Conservation (phyloP, 2,797 vertebrate genomes). For the Tragelaphus oryx region DNA sequence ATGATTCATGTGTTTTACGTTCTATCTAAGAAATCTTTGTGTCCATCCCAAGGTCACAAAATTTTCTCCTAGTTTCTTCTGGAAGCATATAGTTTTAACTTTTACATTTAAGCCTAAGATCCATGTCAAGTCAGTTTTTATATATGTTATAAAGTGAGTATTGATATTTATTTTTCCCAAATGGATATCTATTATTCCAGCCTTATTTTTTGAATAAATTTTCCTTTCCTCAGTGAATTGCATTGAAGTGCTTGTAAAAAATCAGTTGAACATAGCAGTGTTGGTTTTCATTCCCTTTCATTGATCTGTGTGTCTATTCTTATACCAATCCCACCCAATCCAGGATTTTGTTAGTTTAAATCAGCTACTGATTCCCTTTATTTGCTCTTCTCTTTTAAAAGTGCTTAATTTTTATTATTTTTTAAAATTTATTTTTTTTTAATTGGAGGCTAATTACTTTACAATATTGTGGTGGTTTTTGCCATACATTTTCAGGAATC, state of each 20-base stretch:
- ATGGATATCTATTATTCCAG: background rate
- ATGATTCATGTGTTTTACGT: background rate
- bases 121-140: background rate
- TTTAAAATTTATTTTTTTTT: background rate
- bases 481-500: background rate
- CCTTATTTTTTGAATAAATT: background rate
- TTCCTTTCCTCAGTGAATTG: background rate
- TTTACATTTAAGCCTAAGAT: background rate
- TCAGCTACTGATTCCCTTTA: background rate
- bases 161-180: background rate
- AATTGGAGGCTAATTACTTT: background rate
- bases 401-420: background rate
- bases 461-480: background rate
- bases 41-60: background rate
- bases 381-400: background rate
- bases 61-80: background rate
- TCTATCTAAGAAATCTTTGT: background rate
- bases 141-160: background rate
- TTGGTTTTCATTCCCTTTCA: background rate
- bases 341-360: background rate
- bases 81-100: background rate
- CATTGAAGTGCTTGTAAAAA: background rate
- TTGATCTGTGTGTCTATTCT: background rate
- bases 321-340: background rate
- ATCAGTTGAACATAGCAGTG: background rate